These are phyloP conservation scores for Onychorhynchus coronatus DNA, from an alignment of 2,113 vertebrate species.

Conservation along the genomic window DNA sequence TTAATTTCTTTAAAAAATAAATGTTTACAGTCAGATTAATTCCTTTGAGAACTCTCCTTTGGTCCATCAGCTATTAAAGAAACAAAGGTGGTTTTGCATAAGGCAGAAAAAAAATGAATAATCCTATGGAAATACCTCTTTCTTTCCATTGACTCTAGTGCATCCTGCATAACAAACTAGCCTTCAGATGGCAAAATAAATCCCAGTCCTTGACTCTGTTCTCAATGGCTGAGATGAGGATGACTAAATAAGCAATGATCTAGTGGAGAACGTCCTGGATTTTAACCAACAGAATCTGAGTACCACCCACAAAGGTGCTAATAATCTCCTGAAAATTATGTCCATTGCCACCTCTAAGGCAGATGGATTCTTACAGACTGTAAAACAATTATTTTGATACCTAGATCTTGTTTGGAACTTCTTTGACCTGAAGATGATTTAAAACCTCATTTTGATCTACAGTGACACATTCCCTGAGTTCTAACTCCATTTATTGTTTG, in stretches of 20 bases:
- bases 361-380: neutral
- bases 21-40: neutral
- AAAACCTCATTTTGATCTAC: neutral
- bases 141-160: neutral
- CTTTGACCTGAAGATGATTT: neutral
- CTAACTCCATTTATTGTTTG: neutral
- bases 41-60: neutral
- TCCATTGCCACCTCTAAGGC: neutral
- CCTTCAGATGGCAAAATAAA: neutral
- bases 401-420: neutral
- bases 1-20: neutral
- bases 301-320: neutral
- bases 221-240: neutral
- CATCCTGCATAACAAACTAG: neutral
- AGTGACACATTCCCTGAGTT: neutral
- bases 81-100: neutral
- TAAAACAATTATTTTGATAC: neutral
- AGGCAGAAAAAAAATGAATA: neutral
- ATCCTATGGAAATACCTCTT: neutral
- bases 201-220: neutral
- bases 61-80: neutral
- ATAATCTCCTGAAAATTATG: neutral
- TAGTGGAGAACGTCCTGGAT: rapidly evolving
- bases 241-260: neutral
- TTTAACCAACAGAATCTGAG: neutral